phyloP scores from a whole-genome alignment of 1,140 invertebrate genomes.

The Neodiprion fabricii region DNA sequence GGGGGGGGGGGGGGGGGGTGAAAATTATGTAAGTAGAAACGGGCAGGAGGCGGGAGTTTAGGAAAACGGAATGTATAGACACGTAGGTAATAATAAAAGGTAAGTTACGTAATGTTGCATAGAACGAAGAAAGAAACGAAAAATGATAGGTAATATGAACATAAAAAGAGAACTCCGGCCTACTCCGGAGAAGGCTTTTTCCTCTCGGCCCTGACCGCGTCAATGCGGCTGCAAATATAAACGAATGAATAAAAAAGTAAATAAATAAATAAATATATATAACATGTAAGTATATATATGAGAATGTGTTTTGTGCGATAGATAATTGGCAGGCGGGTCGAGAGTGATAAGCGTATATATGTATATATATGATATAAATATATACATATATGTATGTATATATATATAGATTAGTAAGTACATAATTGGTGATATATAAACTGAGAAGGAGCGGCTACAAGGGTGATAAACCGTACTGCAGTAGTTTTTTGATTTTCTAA shows the following conservation, averaged over 20 bases:
- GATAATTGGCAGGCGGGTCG: no score
- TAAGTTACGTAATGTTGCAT: background rate
- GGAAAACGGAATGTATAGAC: no score
- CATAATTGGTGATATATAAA: conserved; percentile 1
- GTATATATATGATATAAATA: background rate
- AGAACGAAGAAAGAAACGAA: background rate
- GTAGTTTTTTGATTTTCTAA: background rate
- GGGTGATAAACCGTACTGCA: conserved; percentile 7
- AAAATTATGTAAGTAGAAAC: no score
- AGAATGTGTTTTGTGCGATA: no score
- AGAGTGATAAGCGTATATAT: background rate
- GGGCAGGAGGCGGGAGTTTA: no score
- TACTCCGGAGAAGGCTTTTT: background rate
- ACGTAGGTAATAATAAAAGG: no score
- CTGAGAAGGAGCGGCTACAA: background rate
- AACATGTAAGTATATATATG: no score
- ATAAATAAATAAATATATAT: background rate
- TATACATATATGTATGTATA: background rate
- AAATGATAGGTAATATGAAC: background rate
- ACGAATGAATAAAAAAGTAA: background rate
- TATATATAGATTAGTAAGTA: background rate
- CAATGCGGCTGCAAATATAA: background rate
- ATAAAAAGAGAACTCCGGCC: background rate
- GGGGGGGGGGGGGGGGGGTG: no score
- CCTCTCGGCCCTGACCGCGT: no score